Percentiles rank a stretch among this genome's conserved stretches.
phyloP scores from a whole-genome alignment of 2,797 vertebrate genomes.

The Acipenser transmontanus region DNA sequence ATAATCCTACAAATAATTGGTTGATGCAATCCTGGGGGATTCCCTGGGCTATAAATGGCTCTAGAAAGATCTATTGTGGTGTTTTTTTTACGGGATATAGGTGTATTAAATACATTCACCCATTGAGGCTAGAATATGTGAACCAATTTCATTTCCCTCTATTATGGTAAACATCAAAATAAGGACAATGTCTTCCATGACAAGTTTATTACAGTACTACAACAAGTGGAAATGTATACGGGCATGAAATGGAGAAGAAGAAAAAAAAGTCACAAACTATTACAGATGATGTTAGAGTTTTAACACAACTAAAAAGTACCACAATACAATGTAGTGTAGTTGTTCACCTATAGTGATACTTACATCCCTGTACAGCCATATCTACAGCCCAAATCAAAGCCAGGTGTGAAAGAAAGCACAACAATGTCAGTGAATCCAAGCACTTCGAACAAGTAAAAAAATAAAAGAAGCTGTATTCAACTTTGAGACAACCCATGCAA shows the following conservation, averaged over 20 bases:
- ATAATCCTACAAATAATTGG: too few species aligned
- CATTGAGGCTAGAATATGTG: too few species aligned
- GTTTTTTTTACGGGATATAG: too few species aligned
- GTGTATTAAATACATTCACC: too few species aligned
- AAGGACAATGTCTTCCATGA: constrained; percentile 10
- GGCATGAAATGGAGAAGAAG: constrained; percentile 17
- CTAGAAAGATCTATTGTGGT: too few species aligned
- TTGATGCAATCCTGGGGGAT: too few species aligned
- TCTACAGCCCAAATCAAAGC: constrained; percentile 56
- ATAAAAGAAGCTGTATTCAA: constrained; percentile 75
- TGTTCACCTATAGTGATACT: constrained; percentile 95
- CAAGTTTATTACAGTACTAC: constrained; percentile 6
- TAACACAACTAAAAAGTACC: constrained; percentile 8
- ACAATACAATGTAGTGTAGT: constrained; percentile 57
- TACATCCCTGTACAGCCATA: constrained; percentile 99
- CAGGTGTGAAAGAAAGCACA: constrained; percentile 97
- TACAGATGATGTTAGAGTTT: constrained; percentile 22
- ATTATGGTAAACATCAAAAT: constrained; percentile 5
- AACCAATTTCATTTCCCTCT: too few species aligned
- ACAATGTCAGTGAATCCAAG: constrained; percentile 98
- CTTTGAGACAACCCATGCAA: constrained; percentile 53
- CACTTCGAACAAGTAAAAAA: constrained; percentile 70
- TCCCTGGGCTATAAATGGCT: too few species aligned
- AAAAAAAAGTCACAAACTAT: neutral
- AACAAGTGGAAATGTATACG: constrained; percentile 17